Evolutionary conservation across 2,113 vertebrate genomes (phyloP).

Genomic region (Tonatia bakeri): DNA sequence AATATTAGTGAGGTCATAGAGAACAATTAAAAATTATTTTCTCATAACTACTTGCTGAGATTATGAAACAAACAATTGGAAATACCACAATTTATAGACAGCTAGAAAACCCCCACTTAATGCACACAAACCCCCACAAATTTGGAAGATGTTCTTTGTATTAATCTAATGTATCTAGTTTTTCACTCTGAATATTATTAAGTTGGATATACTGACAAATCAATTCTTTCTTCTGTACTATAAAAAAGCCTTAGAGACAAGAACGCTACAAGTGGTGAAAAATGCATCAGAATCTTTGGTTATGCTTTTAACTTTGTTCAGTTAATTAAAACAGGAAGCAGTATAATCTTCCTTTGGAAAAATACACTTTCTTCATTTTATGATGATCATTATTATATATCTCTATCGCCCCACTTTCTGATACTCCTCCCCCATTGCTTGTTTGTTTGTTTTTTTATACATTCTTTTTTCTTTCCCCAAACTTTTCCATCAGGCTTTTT

Average conservation of each 20-base stretch:
- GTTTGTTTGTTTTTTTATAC: not conserved
- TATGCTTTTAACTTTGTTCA: not conserved
- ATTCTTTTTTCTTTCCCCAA: not conserved
- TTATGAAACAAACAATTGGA: slow-evolving; percentile 37
- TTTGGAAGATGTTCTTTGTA: slow-evolving; percentile 16
- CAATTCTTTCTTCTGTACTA: not conserved
- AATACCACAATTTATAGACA: not conserved
- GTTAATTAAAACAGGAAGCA: slow-evolving; percentile 13
- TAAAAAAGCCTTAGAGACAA: slow-evolving; percentile 11
- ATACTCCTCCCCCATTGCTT: not conserved
- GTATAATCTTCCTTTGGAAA: not conserved
- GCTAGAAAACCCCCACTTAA: not conserved
- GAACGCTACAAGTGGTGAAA: not conserved
- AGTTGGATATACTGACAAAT: not conserved
- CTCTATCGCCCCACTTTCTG: not conserved
- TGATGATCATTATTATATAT: not conserved
- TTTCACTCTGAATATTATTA: not conserved
- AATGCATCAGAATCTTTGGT: not conserved
- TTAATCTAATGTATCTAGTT: not conserved
- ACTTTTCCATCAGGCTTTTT: not conserved
- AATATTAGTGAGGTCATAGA: slow-evolving; percentile 52
- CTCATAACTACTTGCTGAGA: slow-evolving; percentile 33
- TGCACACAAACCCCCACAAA: not conserved
- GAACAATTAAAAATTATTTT: slow-evolving; percentile 42
- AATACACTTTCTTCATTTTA: not conserved